Conservation (phyloP, 2,113 vertebrate genomes). For the Gulo gulo region DNA sequence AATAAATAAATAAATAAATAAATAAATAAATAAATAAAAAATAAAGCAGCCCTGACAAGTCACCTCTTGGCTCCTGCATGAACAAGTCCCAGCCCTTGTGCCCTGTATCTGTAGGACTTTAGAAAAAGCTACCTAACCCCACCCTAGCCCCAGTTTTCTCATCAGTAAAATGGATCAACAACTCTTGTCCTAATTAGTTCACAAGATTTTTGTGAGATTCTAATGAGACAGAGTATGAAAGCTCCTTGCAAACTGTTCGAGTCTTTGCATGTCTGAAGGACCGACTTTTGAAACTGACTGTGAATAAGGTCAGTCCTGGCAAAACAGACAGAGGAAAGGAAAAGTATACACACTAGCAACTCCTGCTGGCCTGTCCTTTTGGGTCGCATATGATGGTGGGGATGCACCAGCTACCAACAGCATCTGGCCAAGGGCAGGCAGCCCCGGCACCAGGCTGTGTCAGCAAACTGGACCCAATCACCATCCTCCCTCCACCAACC, state of each 20-base stretch:
- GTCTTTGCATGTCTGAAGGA: background rate
- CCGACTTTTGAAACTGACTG: slow-evolving; percentile 21
- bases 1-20: too few relatives aligned
- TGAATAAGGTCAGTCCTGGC: slow-evolving; percentile 18
- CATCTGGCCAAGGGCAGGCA: slow-evolving; percentile 54
- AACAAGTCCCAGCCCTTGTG: background rate
- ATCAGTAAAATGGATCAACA: slow-evolving; percentile 42
- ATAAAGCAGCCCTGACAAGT: background rate
- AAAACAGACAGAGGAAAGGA: background rate
- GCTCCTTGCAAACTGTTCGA: background rate
- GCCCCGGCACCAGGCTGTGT: background rate
- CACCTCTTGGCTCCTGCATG: background rate
- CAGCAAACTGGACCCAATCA: slow-evolving; percentile 29
- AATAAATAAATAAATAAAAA: too few relatives aligned
- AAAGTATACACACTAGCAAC: background rate
- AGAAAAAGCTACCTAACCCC: background rate
- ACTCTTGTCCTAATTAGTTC: background rate
- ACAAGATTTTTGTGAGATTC: background rate
- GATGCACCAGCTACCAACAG: background rate
- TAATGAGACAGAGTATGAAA: background rate
- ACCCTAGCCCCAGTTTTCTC: slow-evolving; percentile 8
- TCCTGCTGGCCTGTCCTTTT: slow-evolving; percentile 33
- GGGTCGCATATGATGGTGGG: background rate
- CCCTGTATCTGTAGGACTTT: background rate
- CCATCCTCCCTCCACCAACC: background rate